phyloP scores from a whole-genome alignment of 2,888 invertebrate species.

The Mimumesa dahlbomi region DNA sequence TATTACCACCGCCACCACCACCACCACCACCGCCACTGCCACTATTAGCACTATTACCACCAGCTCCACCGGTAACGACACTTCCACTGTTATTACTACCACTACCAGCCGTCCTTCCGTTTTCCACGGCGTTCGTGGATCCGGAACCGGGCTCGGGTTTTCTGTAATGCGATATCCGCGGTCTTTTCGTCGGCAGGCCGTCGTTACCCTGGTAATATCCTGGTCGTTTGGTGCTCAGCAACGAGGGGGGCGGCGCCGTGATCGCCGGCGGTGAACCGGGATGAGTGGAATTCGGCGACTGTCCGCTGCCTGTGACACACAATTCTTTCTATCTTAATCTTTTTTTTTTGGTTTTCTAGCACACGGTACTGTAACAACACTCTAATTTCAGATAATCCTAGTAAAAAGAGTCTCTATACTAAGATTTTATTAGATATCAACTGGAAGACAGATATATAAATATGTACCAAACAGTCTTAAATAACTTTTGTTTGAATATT shows the following conservation, averaged over 20 bases:
- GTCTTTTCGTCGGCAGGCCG: slow-evolving; percentile 87
- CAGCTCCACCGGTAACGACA: slow-evolving; percentile 46
- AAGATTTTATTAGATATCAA: too few species aligned
- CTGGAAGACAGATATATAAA: too few species aligned
- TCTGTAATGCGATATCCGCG: slow-evolving; percentile 92
- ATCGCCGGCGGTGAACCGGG: slow-evolving; percentile 87
- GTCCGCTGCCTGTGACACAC: slow-evolving; percentile 84
- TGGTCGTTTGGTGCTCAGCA: slow-evolving; percentile 84
- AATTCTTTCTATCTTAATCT: too few species aligned
- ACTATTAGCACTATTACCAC: slow-evolving; percentile 53
- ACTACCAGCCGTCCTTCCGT: slow-evolving; percentile 69
- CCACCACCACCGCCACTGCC: slow-evolving; percentile 26
- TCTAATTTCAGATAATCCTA: too few species aligned
- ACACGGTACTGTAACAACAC: too few species aligned
- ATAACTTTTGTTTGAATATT: background rate
- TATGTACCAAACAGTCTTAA: too few species aligned
- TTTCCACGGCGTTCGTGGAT: slow-evolving; percentile 49
- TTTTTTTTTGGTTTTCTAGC: background rate
- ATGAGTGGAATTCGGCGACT: slow-evolving; percentile 89
- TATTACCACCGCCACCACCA: slow-evolving; percentile 40
- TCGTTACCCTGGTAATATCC: slow-evolving; percentile 84
- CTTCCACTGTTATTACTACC: slow-evolving; percentile 46
- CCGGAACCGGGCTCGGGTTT: slow-evolving; percentile 81
- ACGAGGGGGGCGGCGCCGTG: slow-evolving; percentile 79
- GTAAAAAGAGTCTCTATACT: too few species aligned